Base-by-base conservation (phyloP, 2,888 invertebrate species). In the Pristionchus japonicus region DNA sequence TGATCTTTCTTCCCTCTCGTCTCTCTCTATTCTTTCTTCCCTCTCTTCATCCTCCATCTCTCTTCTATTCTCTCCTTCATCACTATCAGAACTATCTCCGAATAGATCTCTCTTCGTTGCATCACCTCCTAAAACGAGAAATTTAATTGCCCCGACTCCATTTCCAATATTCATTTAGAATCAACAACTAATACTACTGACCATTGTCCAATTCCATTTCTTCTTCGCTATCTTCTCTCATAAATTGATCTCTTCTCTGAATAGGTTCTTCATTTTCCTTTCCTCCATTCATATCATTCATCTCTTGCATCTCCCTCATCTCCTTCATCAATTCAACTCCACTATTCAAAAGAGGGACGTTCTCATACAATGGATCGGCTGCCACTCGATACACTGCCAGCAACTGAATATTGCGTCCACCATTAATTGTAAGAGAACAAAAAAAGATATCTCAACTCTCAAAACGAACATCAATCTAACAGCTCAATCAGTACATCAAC, bases 71-170 rank as follows among this genome's bases (percentile, higher is more conserved):
- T 87, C 80, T 34, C 61, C 82, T 57, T 90, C 90, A 17, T 91
- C 91, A 40, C 90, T 91, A 34, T 85, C 90, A 0, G 91, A 89
- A 15, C 49, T 52, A 34, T 86, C 86, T 70, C 86, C 86, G 23
- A 86, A 86, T 47, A 86, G 49, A 86, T 86, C 64, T n/a, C 85
- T 47, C 1, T 43, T 70, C 11, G 43, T 49, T n/a, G 47, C 27
- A 3, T 37, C 47, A 1, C n/a, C 64, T 64, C 64, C 61, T 61
- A 4, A 27, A 37, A 64, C n/a, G 4, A 61, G 34, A 57, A 2
- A 82, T 47, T 64, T 27, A 64, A 9, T 23, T 27, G 27, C 15
- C 9, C 27, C n/a, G n/a, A n/a, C n/a, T n/a, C n/a, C n/a, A n/a
- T n/a, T n/a, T n/a, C n/a, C n/a, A n/a, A n/a, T n/a, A n/a, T n/a